Evolutionary conservation across 2,113 vertebrate species (phyloP), one percentile per base, ranked within the genome.

Genomic region (Cathartes aura): DNA sequence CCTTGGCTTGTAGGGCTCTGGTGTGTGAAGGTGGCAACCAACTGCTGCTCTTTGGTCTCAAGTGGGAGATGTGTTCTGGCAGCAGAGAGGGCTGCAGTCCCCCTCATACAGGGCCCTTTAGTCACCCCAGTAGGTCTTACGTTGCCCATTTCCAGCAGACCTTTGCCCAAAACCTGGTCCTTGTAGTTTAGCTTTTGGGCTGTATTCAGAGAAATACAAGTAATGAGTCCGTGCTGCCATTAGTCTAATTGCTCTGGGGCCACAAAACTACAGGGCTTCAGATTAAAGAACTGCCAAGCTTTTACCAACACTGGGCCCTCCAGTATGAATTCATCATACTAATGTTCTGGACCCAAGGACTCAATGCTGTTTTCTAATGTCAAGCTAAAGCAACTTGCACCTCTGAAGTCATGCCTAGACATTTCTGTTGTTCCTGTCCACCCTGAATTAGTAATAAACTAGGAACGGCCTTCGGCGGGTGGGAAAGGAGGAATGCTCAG

Each of bases 391-490:
- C 43, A 70, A 0, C 9, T 26, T 21, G 22, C 16, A 13, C 26
- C 22, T 55, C 50, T 53, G n/a, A 53, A 42, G 48, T 45, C 38
- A 9, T 1, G 7, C 73, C 38, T 68, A 16, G 50, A 7, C 23
- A 2, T 26, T 70, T 53, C 27, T 29, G 12, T 50, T 80, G 42
- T 34, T 86, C 62, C 62, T 62, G 9, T 21, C 23, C 32, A 26
- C 17, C 17, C 17, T 67, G 78, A 20, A 64, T 43, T 30, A 70
- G 73, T 5, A n/a, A 43, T 38, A 26, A 62, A 32, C 38, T 8
- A 19, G 5, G 16, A 8, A 12, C 1, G 1, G 20, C 47, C 36
- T 40, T 30, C 15, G 17, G 16, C 0, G 13, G 43, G 18, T 21
- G 48, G 36, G n/a, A 43, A 15, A 29, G 72, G 59, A 73, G 60